Conservation (phyloP, 2,888 invertebrate species). For the Synanthedon andrenaeformis region DNA sequence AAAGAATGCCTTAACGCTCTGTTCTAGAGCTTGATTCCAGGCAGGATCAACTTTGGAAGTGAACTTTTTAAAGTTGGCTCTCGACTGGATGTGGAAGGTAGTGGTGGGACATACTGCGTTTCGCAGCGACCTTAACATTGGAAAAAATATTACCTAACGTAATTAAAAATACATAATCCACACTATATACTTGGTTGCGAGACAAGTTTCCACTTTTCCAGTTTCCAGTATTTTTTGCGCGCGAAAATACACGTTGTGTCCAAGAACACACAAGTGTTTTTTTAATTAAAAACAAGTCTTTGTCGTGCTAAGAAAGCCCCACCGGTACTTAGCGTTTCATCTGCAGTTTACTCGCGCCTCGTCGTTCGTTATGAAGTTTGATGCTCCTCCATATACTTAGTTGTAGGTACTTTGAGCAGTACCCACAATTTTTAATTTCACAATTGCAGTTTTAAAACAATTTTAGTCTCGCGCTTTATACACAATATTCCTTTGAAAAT, state of each 20-base stretch:
- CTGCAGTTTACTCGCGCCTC: conserved; percentile 25
- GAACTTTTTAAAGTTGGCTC: no score
- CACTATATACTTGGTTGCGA: no score
- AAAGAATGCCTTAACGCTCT: no score
- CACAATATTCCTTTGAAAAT: background rate
- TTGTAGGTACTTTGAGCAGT: conserved; percentile 35
- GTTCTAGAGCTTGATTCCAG: no score
- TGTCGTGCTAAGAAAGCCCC: conserved; percentile 16
- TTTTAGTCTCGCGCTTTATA: conserved; percentile 17
- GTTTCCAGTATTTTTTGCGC: background rate
- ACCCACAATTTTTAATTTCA: conserved; percentile 25
- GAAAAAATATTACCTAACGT: no score
- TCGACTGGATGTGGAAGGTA: no score
- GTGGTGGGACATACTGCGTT: no score
- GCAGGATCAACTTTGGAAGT: no score
- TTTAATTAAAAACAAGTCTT: conserved; percentile 55
- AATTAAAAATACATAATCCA: no score
- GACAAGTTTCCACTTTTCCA: no score
- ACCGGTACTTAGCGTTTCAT: conserved; percentile 18
- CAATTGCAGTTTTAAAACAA: conserved; percentile 30
- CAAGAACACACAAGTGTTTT: conserved; percentile 11
- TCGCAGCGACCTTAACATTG: no score
- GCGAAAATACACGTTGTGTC: background rate
- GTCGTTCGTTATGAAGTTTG: conserved; percentile 52
- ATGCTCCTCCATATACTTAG: conserved; percentile 29